Conservation (phyloP, 2,797 vertebrate species). For the Odontamblyopus rebecca region DNA sequence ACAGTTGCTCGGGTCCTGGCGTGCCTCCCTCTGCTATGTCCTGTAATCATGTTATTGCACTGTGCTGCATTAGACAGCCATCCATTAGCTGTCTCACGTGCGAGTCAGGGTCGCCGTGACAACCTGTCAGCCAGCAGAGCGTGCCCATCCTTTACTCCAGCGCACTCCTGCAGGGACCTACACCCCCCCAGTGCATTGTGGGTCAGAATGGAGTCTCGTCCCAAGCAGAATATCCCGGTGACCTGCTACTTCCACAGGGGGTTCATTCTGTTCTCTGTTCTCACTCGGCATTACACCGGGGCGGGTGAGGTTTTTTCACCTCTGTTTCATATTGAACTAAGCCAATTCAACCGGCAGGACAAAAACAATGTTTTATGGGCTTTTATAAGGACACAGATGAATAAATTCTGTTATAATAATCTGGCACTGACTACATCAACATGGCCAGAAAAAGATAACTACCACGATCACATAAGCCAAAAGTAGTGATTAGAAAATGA, state of each 20-base stretch:
- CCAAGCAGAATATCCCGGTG: conserved; percentile 6
- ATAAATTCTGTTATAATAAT: too few species aligned
- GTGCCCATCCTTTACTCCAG: conserved; percentile 15
- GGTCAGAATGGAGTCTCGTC: conserved; percentile 27
- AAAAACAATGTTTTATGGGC: not conserved
- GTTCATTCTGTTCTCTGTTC: not conserved
- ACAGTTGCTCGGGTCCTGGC: not conserved
- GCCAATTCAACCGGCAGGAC: not conserved
- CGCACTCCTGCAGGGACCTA: conserved; percentile 21
- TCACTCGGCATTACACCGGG: conserved; percentile 7
- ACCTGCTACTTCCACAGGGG: conserved; percentile 18
- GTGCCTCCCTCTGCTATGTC: too few species aligned
- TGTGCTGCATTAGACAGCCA: conserved; percentile 22
- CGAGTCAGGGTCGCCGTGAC: conserved; percentile 44
- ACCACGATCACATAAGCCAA: too few species aligned
- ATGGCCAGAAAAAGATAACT: too few species aligned
- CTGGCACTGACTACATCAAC: too few species aligned
- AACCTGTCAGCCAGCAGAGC: conserved; percentile 19
- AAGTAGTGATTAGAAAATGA: too few species aligned
- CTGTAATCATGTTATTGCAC: conserved; percentile 20
- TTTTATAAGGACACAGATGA: too few species aligned
- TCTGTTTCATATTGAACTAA: not conserved
- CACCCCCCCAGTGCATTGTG: conserved; percentile 18
- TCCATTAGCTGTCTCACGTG: conserved; percentile 26
- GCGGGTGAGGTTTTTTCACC: not conserved